Percentiles rank a stretch among this genome's conserved stretches.
Conservation (phyloP, 2,888 invertebrate species). For the Flexamia atlantica region DNA sequence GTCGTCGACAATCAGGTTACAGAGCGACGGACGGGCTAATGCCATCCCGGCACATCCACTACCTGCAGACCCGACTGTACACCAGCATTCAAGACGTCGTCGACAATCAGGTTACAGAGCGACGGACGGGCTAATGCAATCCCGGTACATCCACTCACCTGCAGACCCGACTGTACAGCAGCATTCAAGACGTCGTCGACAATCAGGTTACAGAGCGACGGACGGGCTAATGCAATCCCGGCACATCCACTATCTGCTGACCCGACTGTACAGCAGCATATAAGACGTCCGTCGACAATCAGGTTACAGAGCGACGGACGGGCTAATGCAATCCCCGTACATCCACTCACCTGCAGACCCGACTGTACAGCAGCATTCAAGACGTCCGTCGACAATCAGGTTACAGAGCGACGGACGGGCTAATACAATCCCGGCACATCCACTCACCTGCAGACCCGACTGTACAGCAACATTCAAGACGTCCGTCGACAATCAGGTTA, state of each 20-base stretch:
- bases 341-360: neutral
- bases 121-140: too few species aligned
- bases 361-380: neutral
- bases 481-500: too few species aligned
- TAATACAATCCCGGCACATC: too few species aligned
- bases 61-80: too few species aligned
- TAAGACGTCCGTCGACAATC: slow-evolving; percentile 3
- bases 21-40: too few species aligned
- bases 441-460: too few species aligned
- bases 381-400: too few species aligned
- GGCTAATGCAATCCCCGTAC: neutral
- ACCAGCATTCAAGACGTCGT: too few species aligned
- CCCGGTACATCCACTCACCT: neutral
- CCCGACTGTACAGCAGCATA: neutral
- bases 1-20: too few species aligned
- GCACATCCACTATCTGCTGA: neutral
- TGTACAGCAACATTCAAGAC: neutral
- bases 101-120: too few species aligned
- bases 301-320: neutral
- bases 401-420: too few species aligned
- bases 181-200: slow-evolving; percentile 12
- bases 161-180: neutral
- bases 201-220: neutral
- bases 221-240: neutral
- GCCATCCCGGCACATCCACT: too few species aligned